Percentiles rank a stretch among this genome's conserved stretches.
Conservation (phyloP, 1,140 invertebrate species). For the Cherax quadricarinatus region DNA sequence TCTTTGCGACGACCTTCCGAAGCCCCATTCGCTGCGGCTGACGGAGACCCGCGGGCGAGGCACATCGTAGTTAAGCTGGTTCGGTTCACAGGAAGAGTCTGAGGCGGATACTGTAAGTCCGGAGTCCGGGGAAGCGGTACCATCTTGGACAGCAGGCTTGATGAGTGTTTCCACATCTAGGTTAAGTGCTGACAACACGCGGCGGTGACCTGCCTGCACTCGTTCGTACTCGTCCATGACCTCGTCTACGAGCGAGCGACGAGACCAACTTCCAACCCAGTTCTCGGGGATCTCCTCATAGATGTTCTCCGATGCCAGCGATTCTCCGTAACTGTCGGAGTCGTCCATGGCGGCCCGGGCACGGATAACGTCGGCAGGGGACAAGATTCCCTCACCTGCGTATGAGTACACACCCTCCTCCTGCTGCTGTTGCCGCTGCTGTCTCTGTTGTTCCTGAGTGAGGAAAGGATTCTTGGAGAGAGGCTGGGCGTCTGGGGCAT, state of each 20-base stretch:
- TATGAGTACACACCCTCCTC: conserved; percentile 66
- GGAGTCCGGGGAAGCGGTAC: conserved; percentile 63
- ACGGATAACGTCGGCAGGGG: conserved; percentile 57
- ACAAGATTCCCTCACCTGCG: conserved; percentile 61
- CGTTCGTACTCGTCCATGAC: conserved; percentile 86
- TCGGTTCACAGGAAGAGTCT: conserved; percentile 57
- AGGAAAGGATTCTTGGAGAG: conserved; percentile 43
- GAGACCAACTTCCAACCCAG: conserved; percentile 50
- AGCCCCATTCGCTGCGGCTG: background rate
- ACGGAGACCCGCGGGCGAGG: background rate
- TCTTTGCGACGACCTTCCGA: background rate
- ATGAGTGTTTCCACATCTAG: conserved; percentile 90
- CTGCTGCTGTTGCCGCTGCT: conserved; percentile 3
- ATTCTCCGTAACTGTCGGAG: conserved; percentile 66
- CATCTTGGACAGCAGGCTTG: conserved; percentile 78
- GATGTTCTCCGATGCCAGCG: conserved; percentile 84
- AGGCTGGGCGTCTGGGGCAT: background rate
- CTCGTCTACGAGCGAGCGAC: conserved; percentile 73
- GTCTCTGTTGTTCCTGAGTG: background rate
- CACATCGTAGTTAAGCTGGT: conserved; percentile 31
- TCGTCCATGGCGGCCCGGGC: conserved; percentile 60
- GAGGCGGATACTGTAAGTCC: conserved; percentile 65
- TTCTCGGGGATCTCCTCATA: conserved; percentile 88
- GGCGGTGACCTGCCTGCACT: conserved; percentile 86
- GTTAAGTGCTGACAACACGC: conserved; percentile 90